phyloP scores from a whole-genome alignment of 37 sponge, comb jelly and placozoan species.

The Hexactinellida sp. region DNA sequence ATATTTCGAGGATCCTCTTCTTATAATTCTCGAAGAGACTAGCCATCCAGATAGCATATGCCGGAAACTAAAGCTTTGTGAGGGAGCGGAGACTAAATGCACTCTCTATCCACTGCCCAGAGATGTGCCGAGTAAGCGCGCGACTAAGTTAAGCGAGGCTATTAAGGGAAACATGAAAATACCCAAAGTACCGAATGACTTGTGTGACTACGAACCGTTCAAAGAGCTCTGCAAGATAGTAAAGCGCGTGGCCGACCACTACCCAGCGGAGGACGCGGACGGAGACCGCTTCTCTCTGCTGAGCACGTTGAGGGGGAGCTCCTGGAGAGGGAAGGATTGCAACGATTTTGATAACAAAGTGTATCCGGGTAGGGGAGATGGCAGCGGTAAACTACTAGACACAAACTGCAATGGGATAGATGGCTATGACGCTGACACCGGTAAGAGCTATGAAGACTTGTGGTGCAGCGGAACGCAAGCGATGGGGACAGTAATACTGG shows the following conservation, averaged over 20 bases:
- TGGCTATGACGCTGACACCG: constrained; percentile 44
- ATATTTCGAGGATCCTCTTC: neutral
- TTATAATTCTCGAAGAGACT: neutral
- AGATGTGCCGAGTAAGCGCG: neutral
- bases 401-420: constrained; percentile 81
- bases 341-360: constrained; percentile 36
- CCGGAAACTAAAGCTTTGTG: neutral
- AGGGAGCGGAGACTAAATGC: neutral
- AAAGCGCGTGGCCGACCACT: constrained; percentile 48
- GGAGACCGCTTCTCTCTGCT: constrained; percentile 51
- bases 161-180: neutral
- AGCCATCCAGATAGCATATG: neutral
- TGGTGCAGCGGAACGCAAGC: constrained; percentile 59
- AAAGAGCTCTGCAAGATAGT: constrained; percentile 61
- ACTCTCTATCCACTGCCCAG: neutral
- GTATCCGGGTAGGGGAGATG: constrained; percentile 48
- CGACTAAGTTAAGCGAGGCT: neutral
- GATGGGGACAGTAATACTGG: constrained; percentile 61
- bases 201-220: constrained; percentile 16
- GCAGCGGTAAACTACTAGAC: constrained; percentile 45
- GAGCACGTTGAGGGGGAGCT: constrained; percentile 51
- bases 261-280: constrained; percentile 62
- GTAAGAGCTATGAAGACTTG: constrained; percentile 56
- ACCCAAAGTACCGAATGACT: neutral
- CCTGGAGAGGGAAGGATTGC: constrained; percentile 87